Conservation (phyloP, 2,113 vertebrate genomes). For the Porphyrio hochstetteri region DNA sequence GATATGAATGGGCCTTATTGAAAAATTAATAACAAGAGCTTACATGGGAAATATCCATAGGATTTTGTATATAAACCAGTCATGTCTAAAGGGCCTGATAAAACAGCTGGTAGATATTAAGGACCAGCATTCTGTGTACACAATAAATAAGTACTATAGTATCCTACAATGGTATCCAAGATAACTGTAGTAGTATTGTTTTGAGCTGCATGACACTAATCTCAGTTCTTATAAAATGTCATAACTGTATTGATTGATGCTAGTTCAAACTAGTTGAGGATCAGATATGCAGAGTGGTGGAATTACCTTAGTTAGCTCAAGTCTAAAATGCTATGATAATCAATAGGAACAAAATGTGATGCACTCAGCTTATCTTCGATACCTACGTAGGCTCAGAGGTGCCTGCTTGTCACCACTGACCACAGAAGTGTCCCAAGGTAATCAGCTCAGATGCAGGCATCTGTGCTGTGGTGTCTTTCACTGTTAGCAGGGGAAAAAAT, state of each 20-base stretch:
- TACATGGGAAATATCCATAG: constrained; percentile 46
- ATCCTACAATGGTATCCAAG: not conserved
- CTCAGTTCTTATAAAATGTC: not conserved
- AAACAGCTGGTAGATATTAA: constrained; percentile 65
- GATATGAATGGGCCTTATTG: constrained; percentile 36
- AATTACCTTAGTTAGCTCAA: not conserved
- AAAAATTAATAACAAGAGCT: constrained; percentile 66
- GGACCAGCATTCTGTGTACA: not conserved
- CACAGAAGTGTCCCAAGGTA: not conserved
- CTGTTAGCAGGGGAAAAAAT: not conserved
- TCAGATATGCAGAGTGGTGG: not conserved
- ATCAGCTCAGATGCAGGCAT: not conserved
- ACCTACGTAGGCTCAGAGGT: not conserved
- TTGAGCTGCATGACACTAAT: not conserved
- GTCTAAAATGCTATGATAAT: not conserved
- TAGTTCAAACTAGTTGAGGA: not conserved
- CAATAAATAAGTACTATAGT: constrained; percentile 24
- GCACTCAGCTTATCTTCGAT: not conserved
- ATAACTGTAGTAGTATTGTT: constrained; percentile 5
- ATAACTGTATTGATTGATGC: not conserved
- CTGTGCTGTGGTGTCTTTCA: not conserved
- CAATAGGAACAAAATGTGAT: not conserved
- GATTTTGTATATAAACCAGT: constrained; percentile 44
- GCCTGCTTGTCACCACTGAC: not conserved
- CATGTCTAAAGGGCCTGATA: constrained; percentile 27